These are phyloP conservation scores for Siniperca undulata DNA, from an alignment of 2,797 vertebrate species.

Conservation along the genomic window DNA sequence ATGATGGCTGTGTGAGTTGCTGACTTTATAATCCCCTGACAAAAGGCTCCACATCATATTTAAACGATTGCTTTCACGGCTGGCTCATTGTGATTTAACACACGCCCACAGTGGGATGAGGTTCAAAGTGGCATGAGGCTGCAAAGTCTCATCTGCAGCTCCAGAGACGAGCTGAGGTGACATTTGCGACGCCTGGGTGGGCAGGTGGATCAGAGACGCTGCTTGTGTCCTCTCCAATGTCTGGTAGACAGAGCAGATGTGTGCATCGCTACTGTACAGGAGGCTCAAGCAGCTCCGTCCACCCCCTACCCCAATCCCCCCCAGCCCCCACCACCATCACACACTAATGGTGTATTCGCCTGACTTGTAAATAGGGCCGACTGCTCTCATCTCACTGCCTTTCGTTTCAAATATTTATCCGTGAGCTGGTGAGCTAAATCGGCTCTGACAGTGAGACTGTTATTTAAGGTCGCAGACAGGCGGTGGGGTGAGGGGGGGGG, in stretches of 20 bases:
- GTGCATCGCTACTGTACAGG: conserved; percentile 75
- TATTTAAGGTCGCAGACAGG: conserved; percentile 88
- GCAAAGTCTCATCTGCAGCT: conserved; percentile 67
- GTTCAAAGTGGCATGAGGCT: conserved; percentile 77
- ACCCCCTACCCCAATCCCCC: neutral
- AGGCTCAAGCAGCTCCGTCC: conserved; percentile 42
- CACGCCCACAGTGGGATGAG: conserved; percentile 78
- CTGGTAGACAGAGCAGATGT: conserved; percentile 65
- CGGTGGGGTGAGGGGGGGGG: conserved; percentile 59
- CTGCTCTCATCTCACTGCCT: conserved; percentile 85
- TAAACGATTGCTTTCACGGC: conserved; percentile 79
- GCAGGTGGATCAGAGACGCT: conserved; percentile 74
- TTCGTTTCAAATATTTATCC: conserved; percentile 89
- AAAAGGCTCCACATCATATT: conserved; percentile 79
- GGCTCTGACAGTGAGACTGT: conserved; percentile 87
- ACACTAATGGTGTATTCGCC: conserved; percentile 76
- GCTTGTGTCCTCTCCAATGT: conserved; percentile 71
- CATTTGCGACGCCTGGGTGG: conserved; percentile 74
- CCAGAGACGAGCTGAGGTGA: conserved; percentile 68
- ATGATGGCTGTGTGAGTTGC: conserved; percentile 71
- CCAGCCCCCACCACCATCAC: conserved; percentile 55
- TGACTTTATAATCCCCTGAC: conserved; percentile 81
- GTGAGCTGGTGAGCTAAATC: conserved; percentile 82
- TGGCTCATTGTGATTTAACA: conserved; percentile 84
- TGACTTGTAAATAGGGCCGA: conserved; percentile 84